Base-by-base conservation (phyloP, 35 echinoderm and acorn worm genomes). In the Apostichopus parvimensis region DNA sequence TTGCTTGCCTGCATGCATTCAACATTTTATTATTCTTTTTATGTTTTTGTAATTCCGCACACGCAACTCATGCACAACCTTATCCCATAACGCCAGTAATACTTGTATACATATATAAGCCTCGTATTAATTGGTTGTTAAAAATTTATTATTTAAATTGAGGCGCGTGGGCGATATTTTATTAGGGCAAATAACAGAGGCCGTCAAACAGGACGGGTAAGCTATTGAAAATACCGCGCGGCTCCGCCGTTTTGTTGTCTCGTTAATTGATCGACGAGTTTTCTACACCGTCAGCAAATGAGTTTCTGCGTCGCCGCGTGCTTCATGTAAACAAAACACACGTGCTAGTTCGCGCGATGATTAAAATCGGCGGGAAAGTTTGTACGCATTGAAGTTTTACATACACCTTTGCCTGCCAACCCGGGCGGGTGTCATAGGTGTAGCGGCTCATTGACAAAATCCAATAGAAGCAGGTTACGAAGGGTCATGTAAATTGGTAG, bases 131-230 rank as follows among this genome's bases (percentile, higher is more conserved):
- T 75, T 22, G 17, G 71, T 75, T 75, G 71, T 75, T 75, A 75
- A 75, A 75, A 75, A 20, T 75, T 75, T 75, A 75, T 21, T 75
- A 75, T 75, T 75, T 75, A 75, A 75, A 75, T n/a, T 75, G 71
- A 75, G n/a, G 17, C 17, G 71, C 71, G 71, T n/a, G 11, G 71
- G 71, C 71, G 71, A 75, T 18, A 75, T 75, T 75, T 75, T 14
- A 75, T 75, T 75, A 45, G 21, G 71, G 71, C 71, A 75, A 75
- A 75, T 75, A 75, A 75, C 17, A n/a, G 71, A 75, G 71, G 71
- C 71, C 71, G 71, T 75, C 7, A 2, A 22, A 7, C 34, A 45
- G 71, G n/a, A 75, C 71, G 71, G 71, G 6, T 18, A 73, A 73
- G 70, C n/a, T 17, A 21, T 73, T n/a, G 21, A 75, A 68, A 75